Evolutionary conservation across 2,113 vertebrate genomes (phyloP), one percentile per base, ranked within the genome.

Genomic region (Heterocephalus glaber): DNA sequence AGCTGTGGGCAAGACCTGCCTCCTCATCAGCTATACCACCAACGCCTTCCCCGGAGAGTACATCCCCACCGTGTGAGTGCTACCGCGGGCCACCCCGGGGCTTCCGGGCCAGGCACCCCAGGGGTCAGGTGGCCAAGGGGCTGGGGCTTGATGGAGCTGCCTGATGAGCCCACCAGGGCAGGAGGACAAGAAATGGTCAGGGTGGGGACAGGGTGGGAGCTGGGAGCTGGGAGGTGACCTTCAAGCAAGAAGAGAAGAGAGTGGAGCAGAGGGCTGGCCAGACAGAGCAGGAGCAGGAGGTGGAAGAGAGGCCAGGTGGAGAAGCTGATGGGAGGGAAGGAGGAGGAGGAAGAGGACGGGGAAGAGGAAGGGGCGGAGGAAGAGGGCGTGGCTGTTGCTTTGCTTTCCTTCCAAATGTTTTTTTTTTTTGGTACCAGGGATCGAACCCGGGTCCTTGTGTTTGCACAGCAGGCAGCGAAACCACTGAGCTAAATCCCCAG

Each of bases 31-130:
- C 98, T 99, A 99, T 65, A 99, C 99, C 98, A 99, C 99, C 98
- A 99, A 99, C 97, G 99, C 99, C 96, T 99, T 99, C 98, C 99
- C 99, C 0, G 99, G 99, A 96, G 99, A 99, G 98, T 99, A 99
- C 98, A 99, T 99, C 97, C 99, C 99, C 93, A 99, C 99, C 14
- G 99, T 99, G 99, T 99, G 98, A 99, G 99, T 99, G 98, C 89
- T 7, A 2, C 20, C 56, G 16, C 56, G 38, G 1, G 54, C 47
- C n/a, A 1, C 54, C 38, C 63, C 58, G 52, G 24, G 22, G 6
- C 2, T 49, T 2, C 85, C 0, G 0, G 20, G 11, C 38, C 14
- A 13, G 17, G 49, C 22, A 52, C 81, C 44, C 56, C 20, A 10
- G 41, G 60, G 58, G 19, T 28, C 47, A 3, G 49, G 63, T 0